Evolutionary conservation across 1,140 invertebrate species (phyloP).

Genomic region (Anoplophora glabripennis): DNA sequence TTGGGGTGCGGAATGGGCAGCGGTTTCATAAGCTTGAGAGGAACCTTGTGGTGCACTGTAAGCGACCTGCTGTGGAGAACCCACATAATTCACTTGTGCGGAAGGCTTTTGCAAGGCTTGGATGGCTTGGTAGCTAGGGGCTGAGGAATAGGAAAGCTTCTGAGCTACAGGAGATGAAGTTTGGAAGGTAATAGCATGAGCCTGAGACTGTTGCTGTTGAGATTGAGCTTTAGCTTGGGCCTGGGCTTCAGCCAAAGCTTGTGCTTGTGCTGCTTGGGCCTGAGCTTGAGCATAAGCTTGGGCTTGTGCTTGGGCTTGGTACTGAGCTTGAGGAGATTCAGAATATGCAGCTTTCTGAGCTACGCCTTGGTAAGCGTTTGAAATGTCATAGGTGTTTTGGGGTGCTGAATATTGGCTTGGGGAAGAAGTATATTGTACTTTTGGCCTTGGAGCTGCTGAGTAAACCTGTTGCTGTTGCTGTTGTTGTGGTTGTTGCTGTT

Average conservation of each 20-base stretch:
- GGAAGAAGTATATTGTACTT: constrained; percentile 1
- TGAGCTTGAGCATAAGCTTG: background rate
- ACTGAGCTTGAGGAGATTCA: background rate
- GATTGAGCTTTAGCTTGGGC: background rate
- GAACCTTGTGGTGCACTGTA: background rate
- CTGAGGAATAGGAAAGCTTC: no score
- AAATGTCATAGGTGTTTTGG: background rate
- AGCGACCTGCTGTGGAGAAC: no score
- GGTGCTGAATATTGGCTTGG: constrained; percentile 5
- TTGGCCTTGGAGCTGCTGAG: background rate
- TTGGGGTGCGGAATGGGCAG: background rate
- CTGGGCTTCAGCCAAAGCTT: background rate
- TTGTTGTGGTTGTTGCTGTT: background rate
- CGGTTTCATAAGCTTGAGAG: constrained; percentile 1
- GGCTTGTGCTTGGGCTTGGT: background rate
- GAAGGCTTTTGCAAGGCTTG: no score
- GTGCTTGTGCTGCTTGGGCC: background rate
- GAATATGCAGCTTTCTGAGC: constrained; percentile 1
- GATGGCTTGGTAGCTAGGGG: no score
- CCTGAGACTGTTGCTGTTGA: constrained; percentile 2
- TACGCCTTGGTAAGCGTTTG: background rate
- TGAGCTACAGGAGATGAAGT: no score
- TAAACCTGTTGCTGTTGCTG: background rate
- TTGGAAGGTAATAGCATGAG: no score
- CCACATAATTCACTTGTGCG: background rate